Evolutionary conservation across 2,888 invertebrate genomes (phyloP), one percentile per base, ranked within the genome.

Genomic region (Auanema freiburgensis): DNA sequence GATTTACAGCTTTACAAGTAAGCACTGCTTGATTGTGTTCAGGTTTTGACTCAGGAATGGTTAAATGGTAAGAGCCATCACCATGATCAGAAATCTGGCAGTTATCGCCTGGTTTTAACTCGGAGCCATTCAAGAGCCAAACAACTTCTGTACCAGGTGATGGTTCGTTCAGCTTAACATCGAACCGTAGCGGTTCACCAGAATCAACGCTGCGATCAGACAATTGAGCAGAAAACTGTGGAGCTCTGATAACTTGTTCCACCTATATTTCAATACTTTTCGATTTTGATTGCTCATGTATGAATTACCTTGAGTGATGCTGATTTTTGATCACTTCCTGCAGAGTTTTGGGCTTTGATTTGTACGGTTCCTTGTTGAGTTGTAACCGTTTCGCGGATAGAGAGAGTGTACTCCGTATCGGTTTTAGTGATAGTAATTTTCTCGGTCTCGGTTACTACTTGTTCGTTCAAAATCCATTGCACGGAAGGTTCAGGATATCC

Each of bases 151-250:
- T 75, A 62, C 67, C 68, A 3, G 71, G 63, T 21, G 59, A 54
- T 10, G 76, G 70, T 50, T 71, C 61, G 10, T 76, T 74, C 23
- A 80, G 53, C 46, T 68, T 65, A 16, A 75, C 64, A 16, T 71
- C 71, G 68, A 69, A 72, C 24, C 66, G 63, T 16, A 67, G 51
- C 24, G 63, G 64, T 52, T 92, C 92, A 49, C 93, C 93, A 77
- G 91, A 90, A 33, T 88, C 88, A 0, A 91, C 92, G 72, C 91
- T 91, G 57, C 90, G 90, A 0, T 91, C 90, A 33, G 90, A 86
- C 1, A 93, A 92, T 81, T 92, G 92, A 52, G 89, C 89, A 66
- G 91, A 87, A 84, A 93, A 93, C 83, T 89, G 88, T 0, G 93
- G 93, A 79, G 90, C 91, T 83, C 91, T 92, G 85, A 65, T 64